Percentiles rank a stretch among this genome's conserved stretches.
phyloP scores from a whole-genome alignment of 37 sponge, comb jelly and placozoan genomes.

The Ianthella basta region DNA sequence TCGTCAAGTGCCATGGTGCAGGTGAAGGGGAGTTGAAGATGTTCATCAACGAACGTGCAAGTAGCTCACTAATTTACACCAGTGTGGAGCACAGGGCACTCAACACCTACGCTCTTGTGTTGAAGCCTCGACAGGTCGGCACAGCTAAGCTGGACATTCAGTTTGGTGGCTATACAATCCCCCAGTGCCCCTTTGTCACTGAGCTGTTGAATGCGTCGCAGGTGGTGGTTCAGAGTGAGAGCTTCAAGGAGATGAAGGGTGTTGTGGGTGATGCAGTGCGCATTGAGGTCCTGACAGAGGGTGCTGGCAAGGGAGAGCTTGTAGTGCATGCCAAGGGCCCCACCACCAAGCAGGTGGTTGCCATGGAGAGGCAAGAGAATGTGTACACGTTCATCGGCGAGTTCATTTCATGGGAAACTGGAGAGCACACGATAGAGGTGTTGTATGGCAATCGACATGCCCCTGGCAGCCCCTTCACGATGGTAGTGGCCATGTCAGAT shows the following conservation, averaged over 20 bases:
- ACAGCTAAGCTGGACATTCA: conserved; percentile 20
- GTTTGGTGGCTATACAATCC: conserved; percentile 41
- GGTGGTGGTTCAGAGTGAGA: conserved; percentile 19
- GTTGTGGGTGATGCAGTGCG: conserved; percentile 41
- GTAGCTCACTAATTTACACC: conserved; percentile 23
- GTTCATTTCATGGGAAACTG: conserved; percentile 39
- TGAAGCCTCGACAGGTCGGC: conserved; percentile 10
- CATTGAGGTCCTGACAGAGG: conserved; percentile 30
- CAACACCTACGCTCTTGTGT: not conserved
- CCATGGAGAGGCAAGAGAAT: conserved; percentile 6
- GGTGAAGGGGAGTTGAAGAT: conserved; percentile 35
- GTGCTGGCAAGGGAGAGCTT: conserved; percentile 48
- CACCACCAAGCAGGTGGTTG: not conserved
- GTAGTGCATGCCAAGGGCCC: conserved; percentile 3
- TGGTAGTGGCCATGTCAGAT: conserved; percentile 54
- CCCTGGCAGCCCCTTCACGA: conserved; percentile 36
- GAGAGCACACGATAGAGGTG: conserved; percentile 27
- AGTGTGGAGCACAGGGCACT: conserved; percentile 5
- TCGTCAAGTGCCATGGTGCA: conserved; percentile 40
- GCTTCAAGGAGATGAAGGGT: conserved; percentile 26
- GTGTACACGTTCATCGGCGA: conserved; percentile 6
- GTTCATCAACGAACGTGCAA: conserved; percentile 15
- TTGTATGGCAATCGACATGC: conserved; percentile 22
- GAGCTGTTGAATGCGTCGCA: conserved; percentile 23
- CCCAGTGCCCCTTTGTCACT: conserved; percentile 16